Percentiles rank a stretch among this genome's conserved stretches.
Conservation (phyloP, 2,888 invertebrate genomes). For the Cristatella mucedo region DNA sequence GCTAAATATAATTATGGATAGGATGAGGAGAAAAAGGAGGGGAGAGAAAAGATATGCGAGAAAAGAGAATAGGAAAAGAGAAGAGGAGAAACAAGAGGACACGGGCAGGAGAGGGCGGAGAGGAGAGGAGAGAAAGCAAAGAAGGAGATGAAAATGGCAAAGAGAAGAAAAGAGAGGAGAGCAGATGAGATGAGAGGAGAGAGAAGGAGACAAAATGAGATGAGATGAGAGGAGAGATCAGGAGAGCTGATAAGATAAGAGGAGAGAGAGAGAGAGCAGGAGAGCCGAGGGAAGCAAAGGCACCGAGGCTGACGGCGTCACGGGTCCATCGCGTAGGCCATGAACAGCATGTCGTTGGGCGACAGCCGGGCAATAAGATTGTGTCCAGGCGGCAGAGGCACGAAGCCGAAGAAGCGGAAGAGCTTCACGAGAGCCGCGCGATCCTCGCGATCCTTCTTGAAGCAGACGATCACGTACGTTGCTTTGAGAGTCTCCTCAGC, state of each 20-base stretch:
- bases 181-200: not conserved
- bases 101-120: not conserved
- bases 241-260: not conserved
- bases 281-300: no score
- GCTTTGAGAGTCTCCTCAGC: constrained; percentile 81
- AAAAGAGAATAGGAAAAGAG: not conserved
- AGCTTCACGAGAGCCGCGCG: no score
- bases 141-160: not conserved
- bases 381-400: no score
- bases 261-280: no score
- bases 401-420: no score
- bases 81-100: no score
- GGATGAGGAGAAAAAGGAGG: constrained; percentile 1
- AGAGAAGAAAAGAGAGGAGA: constrained; percentile 1
- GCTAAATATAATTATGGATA: not conserved
- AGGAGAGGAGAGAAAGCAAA: no score
- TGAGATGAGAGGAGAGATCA: not conserved
- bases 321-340: no score
- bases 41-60: not conserved
- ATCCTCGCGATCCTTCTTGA: constrained; percentile 66
- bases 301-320: no score
- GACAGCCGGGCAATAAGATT: no score
- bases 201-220: not conserved
- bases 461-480: constrained; percentile 59
- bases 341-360: no score